Evolutionary conservation across 2,888 invertebrate species (phyloP).

Genomic region (Lithophane ornitopus): DNA sequence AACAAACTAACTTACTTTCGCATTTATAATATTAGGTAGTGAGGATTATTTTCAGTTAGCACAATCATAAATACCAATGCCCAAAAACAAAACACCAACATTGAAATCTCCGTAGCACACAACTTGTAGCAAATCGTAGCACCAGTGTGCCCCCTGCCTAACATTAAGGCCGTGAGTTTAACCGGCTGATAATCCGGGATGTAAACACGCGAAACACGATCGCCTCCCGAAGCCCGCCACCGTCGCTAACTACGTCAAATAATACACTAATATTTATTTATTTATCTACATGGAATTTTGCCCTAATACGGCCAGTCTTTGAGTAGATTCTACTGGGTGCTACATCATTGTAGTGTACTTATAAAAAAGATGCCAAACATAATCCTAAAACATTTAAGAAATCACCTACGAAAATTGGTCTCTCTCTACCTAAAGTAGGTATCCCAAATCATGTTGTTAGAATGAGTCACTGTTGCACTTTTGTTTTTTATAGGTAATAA

Average conservation of each 20-base stretch:
- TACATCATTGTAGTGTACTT: neutral
- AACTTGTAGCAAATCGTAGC: neutral
- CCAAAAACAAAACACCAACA: neutral
- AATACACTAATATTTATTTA: conserved; percentile 65
- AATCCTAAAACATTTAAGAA: too few relatives aligned
- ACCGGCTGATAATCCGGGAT: conserved; percentile 87
- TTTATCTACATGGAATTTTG: conserved; percentile 49
- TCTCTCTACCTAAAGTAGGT: too few relatives aligned
- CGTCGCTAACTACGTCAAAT: conserved; percentile 62
- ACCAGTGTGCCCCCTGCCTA: conserved; percentile 70
- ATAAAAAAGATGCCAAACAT: too few relatives aligned
- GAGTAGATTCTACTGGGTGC: neutral
- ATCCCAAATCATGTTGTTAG: too few relatives aligned
- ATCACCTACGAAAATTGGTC: too few relatives aligned
- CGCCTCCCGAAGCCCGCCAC: conserved; percentile 77
- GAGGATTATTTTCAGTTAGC: too few relatives aligned
- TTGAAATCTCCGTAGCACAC: neutral
- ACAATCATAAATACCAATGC: neutral
- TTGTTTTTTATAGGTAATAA: neutral
- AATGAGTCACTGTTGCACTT: neutral
- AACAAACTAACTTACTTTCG: too few relatives aligned
- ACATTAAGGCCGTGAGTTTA: conserved; percentile 85
- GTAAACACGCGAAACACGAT: conserved; percentile 90
- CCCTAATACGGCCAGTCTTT: conserved; percentile 18
- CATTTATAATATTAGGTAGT: too few relatives aligned